These are phyloP conservation scores for Lamellibrachia columna DNA, from an alignment of 2,888 invertebrate genomes.

Conservation along the genomic window DNA sequence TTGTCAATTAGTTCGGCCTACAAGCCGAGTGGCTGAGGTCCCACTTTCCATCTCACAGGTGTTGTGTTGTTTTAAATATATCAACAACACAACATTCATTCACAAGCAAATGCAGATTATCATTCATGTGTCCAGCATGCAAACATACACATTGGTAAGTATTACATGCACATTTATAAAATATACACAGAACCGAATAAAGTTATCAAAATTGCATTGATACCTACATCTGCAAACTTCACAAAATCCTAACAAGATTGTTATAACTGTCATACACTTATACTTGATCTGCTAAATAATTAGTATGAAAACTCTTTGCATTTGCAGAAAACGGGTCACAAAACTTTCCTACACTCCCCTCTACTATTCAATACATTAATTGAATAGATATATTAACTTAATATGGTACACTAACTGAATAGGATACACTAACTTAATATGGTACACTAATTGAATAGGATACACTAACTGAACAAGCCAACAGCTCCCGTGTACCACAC, in stretches of 20 bases:
- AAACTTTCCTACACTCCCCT: neutral
- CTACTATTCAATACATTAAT: no score
- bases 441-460: no score
- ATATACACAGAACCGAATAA: neutral
- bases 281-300: neutral
- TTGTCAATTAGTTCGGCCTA: neutral
- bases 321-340: neutral
- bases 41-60: neutral
- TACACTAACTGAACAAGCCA: no score
- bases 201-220: neutral
- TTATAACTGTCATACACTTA: neutral
- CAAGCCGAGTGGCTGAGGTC: no score
- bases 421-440: no score
- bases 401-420: no score
- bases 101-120: neutral
- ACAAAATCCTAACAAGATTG: neutral
- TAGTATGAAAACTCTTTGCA: neutral
- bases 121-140: neutral
- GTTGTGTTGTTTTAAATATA: neutral
- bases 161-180: neutral
- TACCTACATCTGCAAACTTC: neutral
- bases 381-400: no score
- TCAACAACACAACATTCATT: neutral
- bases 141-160: neutral
- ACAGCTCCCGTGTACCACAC: no score